phyloP scores from a whole-genome alignment of 2,113 vertebrate genomes.

The Machaerirhynchus nigripectus region DNA sequence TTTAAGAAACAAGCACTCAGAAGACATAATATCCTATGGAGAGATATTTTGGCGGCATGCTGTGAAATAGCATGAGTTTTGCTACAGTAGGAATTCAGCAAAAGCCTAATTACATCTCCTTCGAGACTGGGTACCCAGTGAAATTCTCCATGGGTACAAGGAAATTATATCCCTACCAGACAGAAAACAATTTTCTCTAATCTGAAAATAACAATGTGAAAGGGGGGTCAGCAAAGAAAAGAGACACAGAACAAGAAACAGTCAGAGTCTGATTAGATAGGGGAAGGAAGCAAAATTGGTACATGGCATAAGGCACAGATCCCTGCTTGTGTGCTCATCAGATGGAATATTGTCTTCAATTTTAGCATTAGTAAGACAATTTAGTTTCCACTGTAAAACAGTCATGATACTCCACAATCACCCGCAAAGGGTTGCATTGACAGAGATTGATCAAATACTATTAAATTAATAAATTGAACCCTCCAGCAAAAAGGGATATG shows the following conservation, averaged over 20 bases:
- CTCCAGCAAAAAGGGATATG: not conserved
- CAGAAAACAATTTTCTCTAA: conserved; percentile 9
- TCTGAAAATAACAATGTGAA: conserved; percentile 27
- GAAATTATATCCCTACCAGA: not conserved
- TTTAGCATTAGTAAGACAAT: not conserved
- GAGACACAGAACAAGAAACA: not conserved
- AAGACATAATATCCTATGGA: not conserved
- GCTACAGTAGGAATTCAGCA: not conserved
- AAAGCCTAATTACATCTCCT: not conserved
- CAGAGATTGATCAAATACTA: not conserved
- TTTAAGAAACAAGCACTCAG: not conserved
- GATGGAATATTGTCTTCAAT: not conserved
- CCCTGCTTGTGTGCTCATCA: not conserved
- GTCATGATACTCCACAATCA: not conserved
- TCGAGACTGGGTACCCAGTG: not conserved
- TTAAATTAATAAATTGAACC: not conserved
- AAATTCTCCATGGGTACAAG: not conserved
- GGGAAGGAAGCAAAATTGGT: not conserved
- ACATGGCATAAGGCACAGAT: not conserved
- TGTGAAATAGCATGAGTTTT: not conserved
- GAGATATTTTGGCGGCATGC: not conserved
- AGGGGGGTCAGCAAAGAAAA: not conserved
- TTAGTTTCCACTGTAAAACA: not conserved
- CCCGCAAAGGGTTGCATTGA: not conserved
- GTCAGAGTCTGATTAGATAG: not conserved